These are phyloP conservation scores for Zaprionus nigranus DNA, from an alignment of 1,140 invertebrate species.

Conservation along the genomic window DNA sequence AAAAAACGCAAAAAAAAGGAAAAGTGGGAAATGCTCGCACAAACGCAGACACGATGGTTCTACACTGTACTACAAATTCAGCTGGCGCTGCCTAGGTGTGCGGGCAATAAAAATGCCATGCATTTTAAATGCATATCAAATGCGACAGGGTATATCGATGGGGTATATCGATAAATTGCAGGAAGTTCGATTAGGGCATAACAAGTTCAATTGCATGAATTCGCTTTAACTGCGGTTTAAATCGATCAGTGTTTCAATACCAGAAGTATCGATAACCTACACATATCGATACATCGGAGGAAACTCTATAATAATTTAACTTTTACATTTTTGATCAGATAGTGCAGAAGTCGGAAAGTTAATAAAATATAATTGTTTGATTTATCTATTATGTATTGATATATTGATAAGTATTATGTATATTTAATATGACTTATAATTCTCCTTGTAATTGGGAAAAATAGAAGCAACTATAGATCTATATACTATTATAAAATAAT, in stretches of 20 bases:
- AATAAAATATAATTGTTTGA: too few relatives aligned
- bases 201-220: neutral
- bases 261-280: too few relatives aligned
- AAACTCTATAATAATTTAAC: too few relatives aligned
- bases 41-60: conserved; percentile 7
- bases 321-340: too few relatives aligned
- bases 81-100: conserved; percentile 23
- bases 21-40: conserved; percentile 24
- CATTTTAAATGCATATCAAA: conserved; percentile 46
- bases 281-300: too few relatives aligned
- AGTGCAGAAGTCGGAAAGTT: too few relatives aligned
- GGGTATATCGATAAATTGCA: neutral
- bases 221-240: neutral
- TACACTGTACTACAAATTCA: conserved; percentile 39
- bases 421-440: too few relatives aligned
- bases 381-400: too few relatives aligned
- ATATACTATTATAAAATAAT: too few relatives aligned
- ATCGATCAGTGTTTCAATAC: neutral
- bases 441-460: too few relatives aligned
- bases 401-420: too few relatives aligned
- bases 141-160: conserved; percentile 4
- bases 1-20: conserved; percentile 10
- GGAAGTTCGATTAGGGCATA: neutral
- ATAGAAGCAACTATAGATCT: too few relatives aligned
- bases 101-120: conserved; percentile 17